Conservation (phyloP, 2,797 vertebrate genomes). For the Huso huso region DNA sequence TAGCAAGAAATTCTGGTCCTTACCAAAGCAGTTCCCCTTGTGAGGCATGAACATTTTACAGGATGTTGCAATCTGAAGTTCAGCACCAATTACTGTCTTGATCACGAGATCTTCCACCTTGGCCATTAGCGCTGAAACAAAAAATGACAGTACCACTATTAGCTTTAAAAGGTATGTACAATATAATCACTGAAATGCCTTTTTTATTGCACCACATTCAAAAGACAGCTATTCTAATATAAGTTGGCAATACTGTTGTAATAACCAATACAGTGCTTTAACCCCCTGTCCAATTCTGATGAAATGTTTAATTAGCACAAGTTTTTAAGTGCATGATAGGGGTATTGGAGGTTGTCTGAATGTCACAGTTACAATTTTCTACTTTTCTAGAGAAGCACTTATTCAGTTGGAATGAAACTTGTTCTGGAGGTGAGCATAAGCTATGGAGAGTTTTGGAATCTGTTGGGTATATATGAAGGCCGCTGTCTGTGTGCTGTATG, state of each 20-base stretch:
- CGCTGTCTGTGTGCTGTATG: too few species aligned
- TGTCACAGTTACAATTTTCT: too few species aligned
- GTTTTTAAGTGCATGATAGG: too few species aligned
- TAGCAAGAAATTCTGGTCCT: conserved; percentile 21
- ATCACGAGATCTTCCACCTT: conserved; percentile 89
- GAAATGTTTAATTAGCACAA: too few species aligned
- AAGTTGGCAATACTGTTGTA: background rate
- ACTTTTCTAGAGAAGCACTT: too few species aligned
- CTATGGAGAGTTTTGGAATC: too few species aligned
- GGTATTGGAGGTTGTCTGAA: too few species aligned
- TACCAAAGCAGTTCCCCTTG: conserved; percentile 93
- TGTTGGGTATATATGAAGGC: too few species aligned
- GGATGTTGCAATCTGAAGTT: conserved; percentile 79
- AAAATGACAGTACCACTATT: background rate
- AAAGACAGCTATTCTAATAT: background rate
- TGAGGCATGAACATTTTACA: conserved; percentile 88
- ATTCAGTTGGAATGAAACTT: too few species aligned
- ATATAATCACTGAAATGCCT: background rate
- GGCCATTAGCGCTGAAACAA: conserved; percentile 77
- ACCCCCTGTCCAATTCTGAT: too few species aligned
- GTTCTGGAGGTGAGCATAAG: too few species aligned
- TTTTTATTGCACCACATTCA: background rate
- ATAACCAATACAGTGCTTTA: too few species aligned
- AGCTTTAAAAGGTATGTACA: background rate
- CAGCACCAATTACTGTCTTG: conserved; percentile 86